phyloP scores from a whole-genome alignment of 2,113 vertebrate genomes.

The Elephantulus edwardii region DNA sequence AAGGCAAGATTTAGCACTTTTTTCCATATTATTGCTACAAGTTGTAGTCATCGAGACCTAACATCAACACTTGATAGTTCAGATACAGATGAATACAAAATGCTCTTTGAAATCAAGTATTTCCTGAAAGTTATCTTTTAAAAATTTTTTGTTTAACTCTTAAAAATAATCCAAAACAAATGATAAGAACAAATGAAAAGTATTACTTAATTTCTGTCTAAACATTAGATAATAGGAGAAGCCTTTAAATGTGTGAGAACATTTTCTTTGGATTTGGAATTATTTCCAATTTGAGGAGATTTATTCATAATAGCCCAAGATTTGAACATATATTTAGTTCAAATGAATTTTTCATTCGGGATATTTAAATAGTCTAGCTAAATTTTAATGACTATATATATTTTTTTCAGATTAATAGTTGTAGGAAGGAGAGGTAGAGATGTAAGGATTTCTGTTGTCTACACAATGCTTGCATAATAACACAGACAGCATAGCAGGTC shows the following conservation, averaged over 20 bases:
- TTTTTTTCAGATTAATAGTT: not conserved
- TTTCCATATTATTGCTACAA: too few species aligned
- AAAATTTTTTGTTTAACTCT: constrained; percentile 2
- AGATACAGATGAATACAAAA: not conserved
- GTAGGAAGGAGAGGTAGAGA: not conserved
- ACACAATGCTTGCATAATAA: not conserved
- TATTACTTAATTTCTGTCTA: not conserved
- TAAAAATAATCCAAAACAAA: not conserved
- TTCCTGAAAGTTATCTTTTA: not conserved
- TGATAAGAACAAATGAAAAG: not conserved
- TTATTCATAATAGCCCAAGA: not conserved
- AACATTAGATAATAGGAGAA: not conserved
- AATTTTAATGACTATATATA: not conserved
- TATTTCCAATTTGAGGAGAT: not conserved
- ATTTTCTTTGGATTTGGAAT: constrained; percentile 11
- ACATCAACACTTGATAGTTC: too few species aligned
- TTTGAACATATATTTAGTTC: not conserved
- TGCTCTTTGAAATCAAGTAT: not conserved
- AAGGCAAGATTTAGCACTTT: too few species aligned
- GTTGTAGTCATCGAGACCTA: too few species aligned
- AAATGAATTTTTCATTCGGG: constrained; percentile 19
- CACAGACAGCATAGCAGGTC: not conserved
- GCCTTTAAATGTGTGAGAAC: not conserved
- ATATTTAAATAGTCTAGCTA: not conserved
- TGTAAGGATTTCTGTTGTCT: not conserved